phyloP scores from a whole-genome alignment of 2,797 vertebrate species.

The Anolis apletophallus region DNA sequence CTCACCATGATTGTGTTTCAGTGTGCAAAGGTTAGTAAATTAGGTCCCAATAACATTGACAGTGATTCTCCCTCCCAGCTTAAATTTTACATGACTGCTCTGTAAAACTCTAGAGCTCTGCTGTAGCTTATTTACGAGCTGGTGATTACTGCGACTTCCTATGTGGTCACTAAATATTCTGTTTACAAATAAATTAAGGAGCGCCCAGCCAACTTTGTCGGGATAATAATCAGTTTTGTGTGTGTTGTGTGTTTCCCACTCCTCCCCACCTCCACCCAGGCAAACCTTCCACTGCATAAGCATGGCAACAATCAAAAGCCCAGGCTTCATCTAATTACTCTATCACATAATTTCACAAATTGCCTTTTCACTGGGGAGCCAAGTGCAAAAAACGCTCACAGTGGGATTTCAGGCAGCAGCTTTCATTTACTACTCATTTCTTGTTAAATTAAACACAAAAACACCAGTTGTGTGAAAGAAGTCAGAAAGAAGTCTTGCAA shows the following conservation, averaged over 20 bases:
- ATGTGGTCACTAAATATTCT: slow-evolving; percentile 88
- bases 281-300: slow-evolving; percentile 81
- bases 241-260: slow-evolving; percentile 29
- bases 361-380: slow-evolving; percentile 96
- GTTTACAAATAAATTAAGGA: slow-evolving; percentile 97
- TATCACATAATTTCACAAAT: slow-evolving; percentile 99
- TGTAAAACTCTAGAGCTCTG: slow-evolving; percentile 87
- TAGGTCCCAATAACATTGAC: slow-evolving; percentile 97
- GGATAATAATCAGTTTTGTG: slow-evolving; percentile 82
- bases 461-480: slow-evolving; percentile 89
- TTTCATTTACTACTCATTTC: slow-evolving; percentile 97
- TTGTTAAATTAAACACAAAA: slow-evolving; percentile 99
- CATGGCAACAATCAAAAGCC: slow-evolving; percentile 90
- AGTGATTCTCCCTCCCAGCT: slow-evolving; percentile 95
- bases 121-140: slow-evolving; percentile 97
- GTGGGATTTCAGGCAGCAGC: slow-evolving; percentile 92
- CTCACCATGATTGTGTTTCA: slow-evolving; percentile 91
- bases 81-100: slow-evolving; percentile 89
- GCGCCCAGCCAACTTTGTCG: slow-evolving; percentile 86
- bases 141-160: slow-evolving; percentile 92
- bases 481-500: slow-evolving; percentile 79
- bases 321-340: slow-evolving; percentile 98
- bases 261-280: slow-evolving; percentile 47
- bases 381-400: slow-evolving; percentile 91
- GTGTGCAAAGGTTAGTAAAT: slow-evolving; percentile 92